phyloP scores from a whole-genome alignment of 1,140 invertebrate species.

The Nasonia giraulti region DNA sequence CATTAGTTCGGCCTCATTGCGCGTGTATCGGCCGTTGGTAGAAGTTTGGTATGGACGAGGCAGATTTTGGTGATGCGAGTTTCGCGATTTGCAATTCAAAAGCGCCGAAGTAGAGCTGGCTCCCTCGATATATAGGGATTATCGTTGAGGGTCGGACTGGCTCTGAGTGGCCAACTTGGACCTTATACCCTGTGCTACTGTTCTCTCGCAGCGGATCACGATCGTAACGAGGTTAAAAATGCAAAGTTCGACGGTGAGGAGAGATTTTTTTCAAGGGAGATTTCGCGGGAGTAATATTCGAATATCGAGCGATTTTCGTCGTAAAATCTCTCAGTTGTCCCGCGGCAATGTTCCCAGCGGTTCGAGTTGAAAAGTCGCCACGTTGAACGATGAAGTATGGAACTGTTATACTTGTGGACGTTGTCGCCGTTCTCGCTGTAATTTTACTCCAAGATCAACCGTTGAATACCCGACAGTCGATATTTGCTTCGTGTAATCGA shows the following conservation, averaged over 20 bases:
- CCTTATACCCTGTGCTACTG: not conserved
- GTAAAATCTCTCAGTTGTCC: no score
- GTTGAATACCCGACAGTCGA: not conserved
- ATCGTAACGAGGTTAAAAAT: slow-evolving; percentile 40
- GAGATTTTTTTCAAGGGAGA: not conserved
- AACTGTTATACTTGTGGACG: no score
- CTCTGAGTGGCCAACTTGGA: not conserved
- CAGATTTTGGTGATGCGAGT: not conserved
- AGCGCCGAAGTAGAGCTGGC: not conserved
- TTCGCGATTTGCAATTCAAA: not conserved
- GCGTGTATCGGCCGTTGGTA: not conserved
- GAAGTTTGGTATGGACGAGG: not conserved
- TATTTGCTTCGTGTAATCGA: not conserved
- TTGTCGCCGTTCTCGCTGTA: no score
- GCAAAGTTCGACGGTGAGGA: not conserved
- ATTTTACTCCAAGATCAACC: no score
- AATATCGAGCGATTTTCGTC: no score
- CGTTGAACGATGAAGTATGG: no score
- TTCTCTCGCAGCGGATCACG: not conserved
- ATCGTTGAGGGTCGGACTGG: not conserved
- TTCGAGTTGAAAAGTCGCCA: not conserved
- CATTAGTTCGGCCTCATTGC: not conserved
- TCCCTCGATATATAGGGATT: not conserved
- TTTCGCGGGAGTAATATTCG: not conserved
- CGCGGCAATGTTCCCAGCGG: slow-evolving; percentile 8